Evolutionary conservation across 2,888 invertebrate genomes (phyloP), one percentile per base, ranked within the genome.

Genomic region (Odontocolon sp.): DNA sequence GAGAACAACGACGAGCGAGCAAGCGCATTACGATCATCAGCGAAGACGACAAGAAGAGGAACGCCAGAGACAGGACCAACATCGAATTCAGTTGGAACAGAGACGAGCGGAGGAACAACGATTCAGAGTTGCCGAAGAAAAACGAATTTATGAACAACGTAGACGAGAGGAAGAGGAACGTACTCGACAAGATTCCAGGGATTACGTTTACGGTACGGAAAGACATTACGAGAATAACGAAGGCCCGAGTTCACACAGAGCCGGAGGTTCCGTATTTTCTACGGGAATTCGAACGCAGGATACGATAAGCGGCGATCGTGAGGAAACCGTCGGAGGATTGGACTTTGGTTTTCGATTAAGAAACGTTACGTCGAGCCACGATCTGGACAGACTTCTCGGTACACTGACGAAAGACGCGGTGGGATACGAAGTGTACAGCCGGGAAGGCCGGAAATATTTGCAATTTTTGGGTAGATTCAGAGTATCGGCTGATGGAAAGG

Each of bases 391-490:
- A 8, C 76, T 89, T 6, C 84, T 88, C 1, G 77, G 81, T 0
- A 79, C 80, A 0, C 40, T 87, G 11, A 82, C 86, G 8, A 82
- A 81, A n/a, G 83, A 85, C 1, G 66, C 81, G 0, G 71, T 73
- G 2, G 85, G 81, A 18, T 87, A 86, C 18, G 77, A 84, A 0
- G 31, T 84, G 1, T 83, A 84, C 70, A 73, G 63, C 16, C 79
- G 81, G 8, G 79, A 83, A 2, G 86, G 87, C 1, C 80, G 78
- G 23, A 82, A 86, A 3, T 88, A 85, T 36, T 84, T 88, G 0
- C 80, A 81, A 14, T 89, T 89, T 40, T 77, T 83, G 21, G 88
- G 84, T 0, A 83, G 84, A 61, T 84, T 86, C 63, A 76, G 86
- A 2, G 72, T 83, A 0, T 76, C 84, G 0, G 77, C 69, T 0